Conservation (phyloP, 2,888 invertebrate genomes). For the Meteorus cinctellus region DNA sequence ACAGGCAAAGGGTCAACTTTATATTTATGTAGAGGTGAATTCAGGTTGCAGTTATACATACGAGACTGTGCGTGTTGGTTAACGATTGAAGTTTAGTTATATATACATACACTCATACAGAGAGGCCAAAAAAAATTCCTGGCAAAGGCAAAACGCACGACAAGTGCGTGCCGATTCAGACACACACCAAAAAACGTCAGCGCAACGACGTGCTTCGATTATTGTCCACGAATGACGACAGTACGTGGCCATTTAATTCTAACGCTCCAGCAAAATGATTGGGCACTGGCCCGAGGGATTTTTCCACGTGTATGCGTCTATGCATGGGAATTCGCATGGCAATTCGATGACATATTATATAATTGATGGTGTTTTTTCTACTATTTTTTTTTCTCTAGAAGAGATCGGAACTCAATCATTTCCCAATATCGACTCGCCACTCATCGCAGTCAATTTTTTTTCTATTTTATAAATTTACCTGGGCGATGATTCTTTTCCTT, state of each 20-base stretch:
- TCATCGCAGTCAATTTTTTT: background rate
- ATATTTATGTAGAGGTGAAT: background rate
- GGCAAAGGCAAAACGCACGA: conserved; percentile 12
- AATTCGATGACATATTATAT: background rate
- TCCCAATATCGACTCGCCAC: background rate
- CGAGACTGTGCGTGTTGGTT: background rate
- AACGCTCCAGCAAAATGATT: conserved; percentile 52
- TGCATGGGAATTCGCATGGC: background rate
- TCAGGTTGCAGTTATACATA: background rate
- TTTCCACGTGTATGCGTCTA: background rate
- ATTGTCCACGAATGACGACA: conserved; percentile 50
- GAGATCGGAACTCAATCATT: too few relatives aligned
- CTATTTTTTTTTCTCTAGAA: background rate
- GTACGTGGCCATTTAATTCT: conserved; percentile 56
- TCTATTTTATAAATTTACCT: conserved; percentile 58
- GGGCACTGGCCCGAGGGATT: conserved; percentile 24
- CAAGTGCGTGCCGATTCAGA: background rate
- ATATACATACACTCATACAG: background rate
- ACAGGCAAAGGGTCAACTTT: background rate
- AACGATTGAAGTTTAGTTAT: background rate
- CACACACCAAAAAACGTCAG: background rate
- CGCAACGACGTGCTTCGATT: conserved; percentile 56
- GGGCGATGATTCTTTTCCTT: conserved; percentile 71
- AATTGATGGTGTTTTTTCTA: background rate
- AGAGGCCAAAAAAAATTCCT: background rate